These are phyloP conservation scores for Apoda limacodes DNA, from an alignment of 2,888 invertebrate genomes.

Conservation along the genomic window DNA sequence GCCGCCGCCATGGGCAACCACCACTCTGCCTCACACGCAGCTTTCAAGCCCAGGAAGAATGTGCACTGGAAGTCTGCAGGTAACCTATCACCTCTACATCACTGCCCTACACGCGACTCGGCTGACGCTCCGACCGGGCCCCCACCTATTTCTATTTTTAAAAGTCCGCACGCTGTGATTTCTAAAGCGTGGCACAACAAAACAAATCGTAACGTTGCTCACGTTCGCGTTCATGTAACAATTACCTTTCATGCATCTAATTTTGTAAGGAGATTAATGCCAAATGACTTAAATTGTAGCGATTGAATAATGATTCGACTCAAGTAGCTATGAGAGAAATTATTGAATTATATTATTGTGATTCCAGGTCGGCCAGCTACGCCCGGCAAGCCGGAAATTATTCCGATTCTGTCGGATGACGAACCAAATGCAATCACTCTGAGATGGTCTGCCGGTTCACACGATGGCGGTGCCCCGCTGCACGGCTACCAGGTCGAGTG, in stretches of 20 bases:
- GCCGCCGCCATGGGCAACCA: constrained; percentile 69
- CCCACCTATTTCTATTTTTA: constrained; percentile 57
- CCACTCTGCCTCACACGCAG: constrained; percentile 57
- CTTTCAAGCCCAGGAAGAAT: constrained; percentile 75
- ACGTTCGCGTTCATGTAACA: constrained; percentile 61
- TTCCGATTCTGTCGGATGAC: constrained; percentile 76
- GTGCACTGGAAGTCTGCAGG: constrained; percentile 90
- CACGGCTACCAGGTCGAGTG: constrained; percentile 85
- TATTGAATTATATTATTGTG: constrained; percentile 19
- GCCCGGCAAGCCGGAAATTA: constrained; percentile 86
- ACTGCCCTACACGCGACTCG: constrained; percentile 17
- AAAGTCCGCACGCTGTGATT: constrained; percentile 53
- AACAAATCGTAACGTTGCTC: constrained; percentile 61
- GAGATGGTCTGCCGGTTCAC: constrained; percentile 83
- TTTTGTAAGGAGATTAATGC: constrained; percentile 55
- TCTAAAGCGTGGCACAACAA: constrained; percentile 63
- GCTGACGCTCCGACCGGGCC: constrained; percentile 34
- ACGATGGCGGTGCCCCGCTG: constrained; percentile 90
- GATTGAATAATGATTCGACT: constrained; percentile 2
- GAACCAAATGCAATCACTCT: constrained; percentile 87
- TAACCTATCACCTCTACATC: constrained; percentile 42
- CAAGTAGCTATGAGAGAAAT: constrained; percentile 15
- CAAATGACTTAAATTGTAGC: constrained; percentile 35
- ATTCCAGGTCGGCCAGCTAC: constrained; percentile 80
- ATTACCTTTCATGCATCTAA: constrained; percentile 60